These are phyloP conservation scores for Pitta sordida DNA, from an alignment of 2,113 vertebrate genomes.

Conservation along the genomic window DNA sequence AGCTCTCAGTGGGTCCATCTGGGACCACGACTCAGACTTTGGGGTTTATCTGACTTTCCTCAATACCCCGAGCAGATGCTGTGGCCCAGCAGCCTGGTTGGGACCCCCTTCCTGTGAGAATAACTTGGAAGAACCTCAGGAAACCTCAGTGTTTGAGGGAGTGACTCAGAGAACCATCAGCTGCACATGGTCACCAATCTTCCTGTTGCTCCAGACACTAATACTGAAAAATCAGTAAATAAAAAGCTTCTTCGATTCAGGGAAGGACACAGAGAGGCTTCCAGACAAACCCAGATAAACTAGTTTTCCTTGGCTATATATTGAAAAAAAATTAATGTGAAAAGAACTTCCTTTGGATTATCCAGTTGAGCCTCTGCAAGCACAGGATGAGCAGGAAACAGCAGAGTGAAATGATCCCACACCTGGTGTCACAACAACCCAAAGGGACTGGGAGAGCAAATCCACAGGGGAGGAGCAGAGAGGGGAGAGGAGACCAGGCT, in stretches of 20 bases:
- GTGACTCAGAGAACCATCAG: background rate
- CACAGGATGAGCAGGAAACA: background rate
- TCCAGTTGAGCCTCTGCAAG: background rate
- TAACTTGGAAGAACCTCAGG: background rate
- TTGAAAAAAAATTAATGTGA: background rate
- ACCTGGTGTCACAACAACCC: background rate
- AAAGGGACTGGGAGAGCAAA: background rate
- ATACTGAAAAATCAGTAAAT: background rate
- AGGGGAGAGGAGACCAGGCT: background rate
- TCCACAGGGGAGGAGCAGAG: background rate
- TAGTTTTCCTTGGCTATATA: background rate
- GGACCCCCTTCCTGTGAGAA: background rate
- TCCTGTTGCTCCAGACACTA: background rate
- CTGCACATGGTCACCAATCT: background rate
- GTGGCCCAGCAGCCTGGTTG: background rate
- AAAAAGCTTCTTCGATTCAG: background rate
- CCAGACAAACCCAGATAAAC: background rate
- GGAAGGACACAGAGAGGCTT: background rate
- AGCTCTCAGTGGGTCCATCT: background rate
- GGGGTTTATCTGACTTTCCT: background rate
- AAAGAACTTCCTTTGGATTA: background rate
- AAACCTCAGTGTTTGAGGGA: background rate
- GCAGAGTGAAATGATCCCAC: background rate
- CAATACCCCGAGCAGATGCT: background rate
- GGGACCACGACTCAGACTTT: background rate